These are phyloP conservation scores for Torymus auratus DNA, from an alignment of 2,888 invertebrate genomes.

Conservation along the genomic window DNA sequence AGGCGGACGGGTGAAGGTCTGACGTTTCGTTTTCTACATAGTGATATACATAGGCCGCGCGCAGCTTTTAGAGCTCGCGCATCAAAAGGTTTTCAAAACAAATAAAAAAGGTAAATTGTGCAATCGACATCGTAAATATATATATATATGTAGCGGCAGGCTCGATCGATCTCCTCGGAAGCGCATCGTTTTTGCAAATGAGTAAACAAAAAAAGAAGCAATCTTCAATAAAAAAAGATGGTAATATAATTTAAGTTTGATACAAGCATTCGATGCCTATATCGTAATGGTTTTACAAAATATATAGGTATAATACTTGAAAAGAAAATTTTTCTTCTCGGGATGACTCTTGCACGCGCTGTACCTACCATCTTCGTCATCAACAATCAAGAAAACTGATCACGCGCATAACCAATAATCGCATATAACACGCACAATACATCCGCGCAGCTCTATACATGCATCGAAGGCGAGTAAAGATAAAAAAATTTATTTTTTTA, in stretches of 20 bases:
- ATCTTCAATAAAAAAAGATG: constrained; percentile 15
- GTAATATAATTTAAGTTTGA: neutral
- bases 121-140: constrained; percentile 21
- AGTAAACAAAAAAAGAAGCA: constrained; percentile 22
- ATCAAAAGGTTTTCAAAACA: constrained; percentile 26
- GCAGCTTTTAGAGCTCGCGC: constrained; percentile 17
- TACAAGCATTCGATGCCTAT: too few relatives aligned
- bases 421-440: constrained; percentile 30
- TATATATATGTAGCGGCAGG: constrained; percentile 8
- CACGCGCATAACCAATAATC: constrained; percentile 29
- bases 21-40: constrained; percentile 46
- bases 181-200: constrained; percentile 2
- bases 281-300: too few relatives aligned
- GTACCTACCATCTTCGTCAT: neutral
- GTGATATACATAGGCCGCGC: constrained; percentile 26
- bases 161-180: constrained; percentile 48
- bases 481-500: constrained; percentile 56
- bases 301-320: neutral
- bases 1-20: neutral
- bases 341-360: neutral
- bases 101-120: constrained; percentile 29
- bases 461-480: constrained; percentile 34
- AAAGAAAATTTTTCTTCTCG: constrained; percentile 6
- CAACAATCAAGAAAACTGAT: constrained; percentile 1
- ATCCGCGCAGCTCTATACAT: constrained; percentile 10